Evolutionary conservation across 2,113 vertebrate species (phyloP).

Genomic region (Laterallus jamaicensis): DNA sequence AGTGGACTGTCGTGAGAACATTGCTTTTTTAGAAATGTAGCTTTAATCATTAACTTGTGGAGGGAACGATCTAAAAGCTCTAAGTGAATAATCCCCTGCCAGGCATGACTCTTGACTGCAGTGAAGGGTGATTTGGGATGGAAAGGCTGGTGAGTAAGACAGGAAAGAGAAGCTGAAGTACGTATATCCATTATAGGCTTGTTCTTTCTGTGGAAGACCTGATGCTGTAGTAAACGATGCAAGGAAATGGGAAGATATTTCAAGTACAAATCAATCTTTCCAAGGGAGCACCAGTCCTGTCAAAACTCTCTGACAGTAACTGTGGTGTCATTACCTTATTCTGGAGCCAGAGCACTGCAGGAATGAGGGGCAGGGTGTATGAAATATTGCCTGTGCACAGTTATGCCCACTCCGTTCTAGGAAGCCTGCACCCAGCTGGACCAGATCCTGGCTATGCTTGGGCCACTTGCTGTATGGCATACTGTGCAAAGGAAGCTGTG

Average conservation of each 20-base stretch:
- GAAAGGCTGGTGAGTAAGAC: not conserved
- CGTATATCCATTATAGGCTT: not conserved
- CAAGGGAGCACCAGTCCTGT: not conserved
- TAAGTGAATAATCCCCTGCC: slow-evolving; percentile 45
- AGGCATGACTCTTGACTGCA: slow-evolving; percentile 52
- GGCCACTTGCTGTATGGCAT: not conserved
- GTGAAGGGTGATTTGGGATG: not conserved
- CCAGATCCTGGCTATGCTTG: not conserved
- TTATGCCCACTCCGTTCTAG: not conserved
- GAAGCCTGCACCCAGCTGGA: not conserved
- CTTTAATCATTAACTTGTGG: slow-evolving; percentile 41
- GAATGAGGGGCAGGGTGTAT: not conserved
- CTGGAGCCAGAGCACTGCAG: not conserved
- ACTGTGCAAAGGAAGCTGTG: not conserved
- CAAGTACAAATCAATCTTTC: not conserved
- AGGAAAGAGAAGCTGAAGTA: slow-evolving; percentile 18
- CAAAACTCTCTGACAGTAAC: not conserved
- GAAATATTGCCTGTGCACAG: not conserved
- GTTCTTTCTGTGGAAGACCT: not conserved
- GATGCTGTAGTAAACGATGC: not conserved
- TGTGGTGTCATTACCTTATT: not conserved
- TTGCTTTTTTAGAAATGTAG: slow-evolving; percentile 53
- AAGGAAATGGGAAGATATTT: not conserved
- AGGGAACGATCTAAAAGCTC: slow-evolving; percentile 52
- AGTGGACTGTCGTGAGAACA: slow-evolving; percentile 58